Evolutionary conservation across 2,888 invertebrate genomes (phyloP).

Genomic region (Meiosimyza platycephala): DNA sequence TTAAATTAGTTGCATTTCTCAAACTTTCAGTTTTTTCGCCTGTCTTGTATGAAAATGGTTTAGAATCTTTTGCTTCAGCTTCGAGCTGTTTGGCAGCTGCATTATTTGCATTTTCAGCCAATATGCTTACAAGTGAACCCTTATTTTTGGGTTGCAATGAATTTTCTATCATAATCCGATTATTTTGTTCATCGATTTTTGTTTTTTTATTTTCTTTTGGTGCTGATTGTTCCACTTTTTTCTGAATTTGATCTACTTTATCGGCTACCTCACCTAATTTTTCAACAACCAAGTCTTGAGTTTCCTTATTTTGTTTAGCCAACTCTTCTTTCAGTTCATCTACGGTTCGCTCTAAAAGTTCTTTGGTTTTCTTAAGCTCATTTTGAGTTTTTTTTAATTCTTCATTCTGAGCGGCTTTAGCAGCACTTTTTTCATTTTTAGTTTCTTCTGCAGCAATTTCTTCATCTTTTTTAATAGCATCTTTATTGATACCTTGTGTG

Average conservation of each 20-base stretch:
- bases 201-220: constrained; percentile 8
- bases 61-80: constrained; percentile 48
- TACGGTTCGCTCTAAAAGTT: constrained; percentile 61
- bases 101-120: constrained; percentile 51
- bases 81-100: constrained; percentile 33
- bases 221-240: constrained; percentile 67
- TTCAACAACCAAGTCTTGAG: constrained; percentile 58
- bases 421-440: constrained; percentile 46
- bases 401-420: constrained; percentile 48
- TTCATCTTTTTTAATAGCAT: constrained; percentile 68
- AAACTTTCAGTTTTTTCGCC: constrained; percentile 52
- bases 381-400: constrained; percentile 62
- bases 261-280: constrained; percentile 60
- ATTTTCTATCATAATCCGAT: not conserved
- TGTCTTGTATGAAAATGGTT: constrained; percentile 62
- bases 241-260: constrained; percentile 67
- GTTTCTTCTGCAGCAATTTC: constrained; percentile 63
- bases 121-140: constrained; percentile 54
- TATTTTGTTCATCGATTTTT: constrained; percentile 1
- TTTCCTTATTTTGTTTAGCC: constrained; percentile 63
- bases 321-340: constrained; percentile 68
- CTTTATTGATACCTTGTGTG: constrained; percentile 60
- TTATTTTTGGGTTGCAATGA: constrained; percentile 32
- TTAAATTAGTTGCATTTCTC: constrained; percentile 43
- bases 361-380: constrained; percentile 60